A percentile compares a stretch with the other conserved stretches of the same genome.
These are phyloP conservation scores for Rhamnusium bicolor DNA, from an alignment of 2,888 invertebrate species.

Conservation along the genomic window DNA sequence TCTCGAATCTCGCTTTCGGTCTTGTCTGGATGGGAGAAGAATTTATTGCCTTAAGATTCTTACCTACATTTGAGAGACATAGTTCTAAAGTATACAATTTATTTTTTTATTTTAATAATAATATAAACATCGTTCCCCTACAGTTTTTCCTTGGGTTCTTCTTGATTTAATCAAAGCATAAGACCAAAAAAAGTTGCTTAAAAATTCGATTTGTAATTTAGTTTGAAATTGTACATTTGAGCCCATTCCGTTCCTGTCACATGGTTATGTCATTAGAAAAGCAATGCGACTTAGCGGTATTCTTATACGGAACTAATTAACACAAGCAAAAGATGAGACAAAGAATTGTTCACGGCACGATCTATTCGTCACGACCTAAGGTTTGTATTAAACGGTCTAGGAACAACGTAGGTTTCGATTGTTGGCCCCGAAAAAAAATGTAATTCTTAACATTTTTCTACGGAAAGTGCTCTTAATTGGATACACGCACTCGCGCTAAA, in stretches of 20 bases:
- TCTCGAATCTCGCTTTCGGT: too few relatives aligned
- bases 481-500: conserved; percentile 8
- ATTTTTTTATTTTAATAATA: too few relatives aligned
- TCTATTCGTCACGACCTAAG: conserved; percentile 17
- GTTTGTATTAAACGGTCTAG: conserved; percentile 4
- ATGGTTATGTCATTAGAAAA: conserved; percentile 31
- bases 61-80: too few relatives aligned
- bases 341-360: conserved; percentile 9
- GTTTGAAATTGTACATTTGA: background rate
- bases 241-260: background rate
- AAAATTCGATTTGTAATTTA: too few relatives aligned
- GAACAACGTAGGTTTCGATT: background rate
- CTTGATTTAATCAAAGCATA: too few relatives aligned
- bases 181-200: too few relatives aligned
- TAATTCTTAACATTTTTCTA: conserved; percentile 2
- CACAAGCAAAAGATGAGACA: conserved; percentile 28
- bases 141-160: too few relatives aligned
- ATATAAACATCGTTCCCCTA: too few relatives aligned
- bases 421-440: conserved; percentile 15
- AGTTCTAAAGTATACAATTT: too few relatives aligned
- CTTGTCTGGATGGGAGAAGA: too few relatives aligned
- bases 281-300: conserved; percentile 38
- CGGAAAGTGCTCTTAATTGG: conserved; percentile 19
- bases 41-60: too few relatives aligned
- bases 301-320: conserved; percentile 45